phyloP scores from a whole-genome alignment of 2,888 invertebrate species.

The Chrysolina haemoptera region DNA sequence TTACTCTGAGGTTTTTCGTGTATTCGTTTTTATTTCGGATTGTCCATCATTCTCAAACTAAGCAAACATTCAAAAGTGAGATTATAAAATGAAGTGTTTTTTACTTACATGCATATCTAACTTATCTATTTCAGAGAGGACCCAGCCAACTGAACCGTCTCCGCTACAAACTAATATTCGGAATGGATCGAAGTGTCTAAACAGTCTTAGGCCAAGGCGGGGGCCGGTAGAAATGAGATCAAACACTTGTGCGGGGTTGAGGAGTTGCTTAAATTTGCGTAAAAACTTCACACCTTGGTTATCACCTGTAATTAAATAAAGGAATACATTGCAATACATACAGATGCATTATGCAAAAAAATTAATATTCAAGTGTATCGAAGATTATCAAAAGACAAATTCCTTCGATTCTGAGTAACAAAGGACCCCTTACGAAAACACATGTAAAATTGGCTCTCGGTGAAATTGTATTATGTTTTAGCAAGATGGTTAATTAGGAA shows the following conservation, averaged over 20 bases:
- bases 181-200: constrained; percentile 96
- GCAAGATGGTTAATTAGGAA: no score
- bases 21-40: no score
- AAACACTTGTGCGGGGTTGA: constrained; percentile 98
- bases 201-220: constrained; percentile 87
- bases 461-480: no score
- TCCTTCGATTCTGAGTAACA: no score
- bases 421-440: no score
- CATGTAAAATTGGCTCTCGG: no score
- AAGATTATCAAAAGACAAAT: no score
- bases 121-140: constrained; percentile 95
- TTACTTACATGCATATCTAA: constrained; percentile 92
- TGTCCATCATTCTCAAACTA: no score
- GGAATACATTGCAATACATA: neutral
- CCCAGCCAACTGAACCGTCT: constrained; percentile 98
- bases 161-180: constrained; percentile 97
- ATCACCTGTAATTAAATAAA: constrained; percentile 77
- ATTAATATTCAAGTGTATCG: no score
- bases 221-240: constrained; percentile 93
- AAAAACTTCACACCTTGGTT: constrained; percentile 98
- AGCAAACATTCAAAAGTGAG: neutral
- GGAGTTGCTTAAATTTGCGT: constrained; percentile 92
- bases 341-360: no score
- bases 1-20: no score
- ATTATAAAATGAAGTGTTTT: neutral